A percentile compares a stretch with the other conserved stretches of the same genome.
phyloP scores from a whole-genome alignment of 2,888 invertebrate genomes.

The Scelioninae gen. 1 region DNA sequence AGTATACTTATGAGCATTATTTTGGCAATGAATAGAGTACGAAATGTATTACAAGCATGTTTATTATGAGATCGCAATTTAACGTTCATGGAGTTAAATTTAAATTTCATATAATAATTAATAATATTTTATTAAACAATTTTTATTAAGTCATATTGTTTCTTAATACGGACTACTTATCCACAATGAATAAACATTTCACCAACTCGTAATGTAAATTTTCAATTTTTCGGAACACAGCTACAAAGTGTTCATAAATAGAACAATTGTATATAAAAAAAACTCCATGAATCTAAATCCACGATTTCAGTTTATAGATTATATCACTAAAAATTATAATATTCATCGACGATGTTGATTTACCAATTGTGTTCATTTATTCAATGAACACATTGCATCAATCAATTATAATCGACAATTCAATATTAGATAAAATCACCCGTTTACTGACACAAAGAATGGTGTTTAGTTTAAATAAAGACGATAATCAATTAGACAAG shows the following conservation, averaged over 20 bases:
- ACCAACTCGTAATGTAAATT: too few relatives aligned
- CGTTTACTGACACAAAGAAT: slow-evolving; percentile 9
- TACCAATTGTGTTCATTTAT: slow-evolving; percentile 29
- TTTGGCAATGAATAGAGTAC: slow-evolving; percentile 42
- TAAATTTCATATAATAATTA: background rate
- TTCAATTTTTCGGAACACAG: background rate
- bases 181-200: too few relatives aligned
- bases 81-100: slow-evolving; percentile 5
- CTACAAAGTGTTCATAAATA: background rate
- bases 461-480: slow-evolving; percentile 2
- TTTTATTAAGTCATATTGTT: too few relatives aligned
- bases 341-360: slow-evolving; percentile 40
- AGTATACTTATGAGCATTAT: slow-evolving; percentile 54
- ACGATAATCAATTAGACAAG: slow-evolving; percentile 15
- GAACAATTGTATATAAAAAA: background rate
- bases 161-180: too few relatives aligned
- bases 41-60: slow-evolving; percentile 44
- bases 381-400: slow-evolving; percentile 35
- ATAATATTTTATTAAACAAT: too few relatives aligned
- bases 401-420: slow-evolving; percentile 13
- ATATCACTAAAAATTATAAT: slow-evolving; percentile 25
- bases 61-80: slow-evolving; percentile 16
- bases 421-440: background rate
- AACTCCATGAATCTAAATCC: background rate
- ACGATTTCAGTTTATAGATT: slow-evolving; percentile 7